Evolutionary conservation across 2,797 vertebrate species (phyloP).

Genomic region (Onychomys arenicola): DNA sequence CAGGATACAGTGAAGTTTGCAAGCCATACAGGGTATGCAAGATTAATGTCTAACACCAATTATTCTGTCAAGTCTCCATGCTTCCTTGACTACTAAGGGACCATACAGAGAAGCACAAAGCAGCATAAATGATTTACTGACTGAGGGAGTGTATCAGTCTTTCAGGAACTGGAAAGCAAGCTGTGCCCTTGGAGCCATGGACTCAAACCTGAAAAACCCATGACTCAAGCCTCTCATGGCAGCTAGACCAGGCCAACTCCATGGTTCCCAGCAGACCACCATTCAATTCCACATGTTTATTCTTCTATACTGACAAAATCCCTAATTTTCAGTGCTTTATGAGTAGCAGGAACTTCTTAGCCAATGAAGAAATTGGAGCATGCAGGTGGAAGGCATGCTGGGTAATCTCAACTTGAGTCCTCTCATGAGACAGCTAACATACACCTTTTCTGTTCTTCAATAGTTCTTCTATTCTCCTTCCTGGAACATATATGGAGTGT

Average conservation of each 20-base stretch:
- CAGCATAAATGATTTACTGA: background rate
- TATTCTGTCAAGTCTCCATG: background rate
- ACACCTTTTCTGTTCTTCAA: background rate
- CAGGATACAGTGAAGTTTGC: background rate
- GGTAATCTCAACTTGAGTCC: background rate
- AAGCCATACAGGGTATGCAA: background rate
- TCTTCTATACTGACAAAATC: background rate
- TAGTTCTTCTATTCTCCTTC: background rate
- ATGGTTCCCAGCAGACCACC: background rate
- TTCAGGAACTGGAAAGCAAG: background rate
- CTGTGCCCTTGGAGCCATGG: background rate
- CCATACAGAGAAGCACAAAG: background rate
- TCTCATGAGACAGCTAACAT: background rate
- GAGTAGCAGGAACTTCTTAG: background rate
- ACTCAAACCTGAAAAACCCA: background rate
- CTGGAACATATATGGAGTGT: too few species aligned
- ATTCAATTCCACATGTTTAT: background rate
- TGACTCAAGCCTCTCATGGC: background rate
- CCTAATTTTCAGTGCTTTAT: background rate
- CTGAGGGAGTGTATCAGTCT: background rate
- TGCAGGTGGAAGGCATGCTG: background rate
- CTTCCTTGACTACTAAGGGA: background rate
- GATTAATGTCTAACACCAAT: background rate
- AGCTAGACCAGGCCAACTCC: background rate
- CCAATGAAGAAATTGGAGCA: background rate